These are phyloP conservation scores for Theodoxus fluviatilis DNA, from an alignment of 2,888 invertebrate species.

Conservation along the genomic window DNA sequence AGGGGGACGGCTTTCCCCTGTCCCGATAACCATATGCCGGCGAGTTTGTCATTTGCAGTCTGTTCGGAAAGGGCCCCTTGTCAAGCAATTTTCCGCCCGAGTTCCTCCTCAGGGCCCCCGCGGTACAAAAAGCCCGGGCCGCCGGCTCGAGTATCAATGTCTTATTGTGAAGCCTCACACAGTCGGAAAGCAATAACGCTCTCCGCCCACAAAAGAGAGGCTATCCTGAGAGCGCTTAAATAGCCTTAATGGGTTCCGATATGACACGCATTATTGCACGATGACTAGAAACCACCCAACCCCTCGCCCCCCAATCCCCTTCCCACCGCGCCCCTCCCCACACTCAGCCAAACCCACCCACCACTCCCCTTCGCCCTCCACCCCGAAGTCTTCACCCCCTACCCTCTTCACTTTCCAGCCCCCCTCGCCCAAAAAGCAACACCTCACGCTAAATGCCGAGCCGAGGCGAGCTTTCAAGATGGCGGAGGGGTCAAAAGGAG, in stretches of 20 bases:
- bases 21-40: conserved; percentile 25
- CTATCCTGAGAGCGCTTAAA: conserved; percentile 24
- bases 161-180: too few species aligned
- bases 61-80: conserved; percentile 16
- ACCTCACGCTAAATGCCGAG: too few species aligned
- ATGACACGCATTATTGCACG: conserved; percentile 33
- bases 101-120: conserved; percentile 11
- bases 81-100: conserved; percentile 26
- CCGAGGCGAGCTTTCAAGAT: too few species aligned
- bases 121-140: conserved; percentile 21
- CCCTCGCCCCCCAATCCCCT: neutral
- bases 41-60: conserved; percentile 18
- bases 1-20: conserved; percentile 28
- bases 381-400: too few species aligned
- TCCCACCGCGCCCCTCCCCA: neutral
- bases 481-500: too few species aligned
- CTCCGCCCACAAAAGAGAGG: conserved; percentile 23
- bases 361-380: too few species aligned
- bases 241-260: conserved; percentile 34
- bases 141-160: conserved; percentile 16
- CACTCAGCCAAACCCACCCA: too few species aligned
- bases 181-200: too few species aligned
- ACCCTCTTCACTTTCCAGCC: too few species aligned
- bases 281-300: neutral
- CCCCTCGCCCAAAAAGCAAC: too few species aligned